Base-by-base conservation (phyloP, 2,113 vertebrate genomes). In the Oenanthe oenanthe region DNA sequence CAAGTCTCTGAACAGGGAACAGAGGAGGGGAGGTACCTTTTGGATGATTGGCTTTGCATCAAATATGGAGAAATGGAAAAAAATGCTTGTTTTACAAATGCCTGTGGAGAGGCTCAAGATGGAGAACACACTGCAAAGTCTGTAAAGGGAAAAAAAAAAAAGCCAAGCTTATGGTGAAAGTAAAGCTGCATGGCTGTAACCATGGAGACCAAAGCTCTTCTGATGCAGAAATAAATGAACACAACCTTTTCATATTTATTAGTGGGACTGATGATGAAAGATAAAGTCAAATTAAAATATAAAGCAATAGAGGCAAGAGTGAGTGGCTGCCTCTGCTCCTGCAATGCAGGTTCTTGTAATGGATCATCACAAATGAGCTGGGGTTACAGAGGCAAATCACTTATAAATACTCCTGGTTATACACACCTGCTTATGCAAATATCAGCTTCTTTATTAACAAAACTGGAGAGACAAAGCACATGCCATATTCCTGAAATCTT, bases 211-310 rank as follows among this genome's bases (percentile, higher is more conserved):
- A 84, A 6, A 81, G 91, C 91, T 95, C 89, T 91, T 87, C 93
- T 87, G 89, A 72, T 92, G 95, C 93, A 92, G 94, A 87, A 95
- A 91, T 93, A 92, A 96, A 95, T 91, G 84, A 96, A 96, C 76
- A 89, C 95, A 92, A 91, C 87, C 91, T 95, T 95, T 94, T 95
- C 89, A 42, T 94, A 95, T 95, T 95, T 93, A 95, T 95, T 94
- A 95, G 87, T 76, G 66, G 36, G 85, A 73, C 50, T 89, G 95
- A 91, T 94, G 91, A 72, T 76, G 91, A 85, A 92, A 91, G 95
- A 95, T 95, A 92, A 89, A 79, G 63, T 82, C 67, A 72, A 89
- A 94, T 95, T 89, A 95, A 94, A 89, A 93, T 70, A 79, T 50
- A 89, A 92, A 94, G 92, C 62, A 90, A 45, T 6, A 38, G 67